Evolutionary conservation across 2,888 invertebrate species (phyloP).

Genomic region (Pollenia labialis): DNA sequence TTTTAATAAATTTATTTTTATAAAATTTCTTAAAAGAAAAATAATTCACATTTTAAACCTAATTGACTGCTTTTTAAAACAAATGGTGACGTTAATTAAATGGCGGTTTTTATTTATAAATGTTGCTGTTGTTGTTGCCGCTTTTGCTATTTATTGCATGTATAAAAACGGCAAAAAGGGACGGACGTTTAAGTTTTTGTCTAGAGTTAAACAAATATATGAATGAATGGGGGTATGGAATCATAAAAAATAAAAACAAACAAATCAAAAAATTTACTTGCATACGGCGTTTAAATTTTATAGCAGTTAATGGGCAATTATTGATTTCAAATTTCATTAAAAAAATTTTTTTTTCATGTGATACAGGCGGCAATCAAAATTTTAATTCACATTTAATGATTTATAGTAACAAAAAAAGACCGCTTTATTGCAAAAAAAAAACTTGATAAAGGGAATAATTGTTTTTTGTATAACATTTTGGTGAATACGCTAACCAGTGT

Average conservation of each 20-base stretch:
- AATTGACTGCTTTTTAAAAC: constrained; percentile 41
- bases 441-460: constrained; percentile 5
- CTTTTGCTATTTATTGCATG: constrained; percentile 2
- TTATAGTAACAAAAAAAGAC: constrained; percentile 36
- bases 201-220: constrained; percentile 27
- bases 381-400: constrained; percentile 42
- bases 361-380: constrained; percentile 51
- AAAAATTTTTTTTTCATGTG: constrained; percentile 9
- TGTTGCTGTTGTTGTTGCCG: constrained; percentile 6
- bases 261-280: constrained; percentile 57
- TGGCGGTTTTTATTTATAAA: constrained; percentile 47
- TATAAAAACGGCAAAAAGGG: not conserved
- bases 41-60: constrained; percentile 36
- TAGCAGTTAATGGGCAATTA: constrained; percentile 55
- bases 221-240: constrained; percentile 22
- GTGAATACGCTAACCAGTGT: too few relatives aligned
- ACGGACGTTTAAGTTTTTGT: not conserved
- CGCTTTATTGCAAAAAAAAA: not conserved
- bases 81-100: constrained; percentile 64
- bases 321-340: constrained; percentile 44
- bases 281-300: constrained; percentile 38
- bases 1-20: not conserved
- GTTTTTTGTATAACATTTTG: not conserved
- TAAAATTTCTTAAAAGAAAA: constrained; percentile 2
- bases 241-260: constrained; percentile 35